A percentile compares a stretch with the other conserved stretches of the same genome.
Conservation (phyloP, 2,113 vertebrate species). For the Mellivora capensis region DNA sequence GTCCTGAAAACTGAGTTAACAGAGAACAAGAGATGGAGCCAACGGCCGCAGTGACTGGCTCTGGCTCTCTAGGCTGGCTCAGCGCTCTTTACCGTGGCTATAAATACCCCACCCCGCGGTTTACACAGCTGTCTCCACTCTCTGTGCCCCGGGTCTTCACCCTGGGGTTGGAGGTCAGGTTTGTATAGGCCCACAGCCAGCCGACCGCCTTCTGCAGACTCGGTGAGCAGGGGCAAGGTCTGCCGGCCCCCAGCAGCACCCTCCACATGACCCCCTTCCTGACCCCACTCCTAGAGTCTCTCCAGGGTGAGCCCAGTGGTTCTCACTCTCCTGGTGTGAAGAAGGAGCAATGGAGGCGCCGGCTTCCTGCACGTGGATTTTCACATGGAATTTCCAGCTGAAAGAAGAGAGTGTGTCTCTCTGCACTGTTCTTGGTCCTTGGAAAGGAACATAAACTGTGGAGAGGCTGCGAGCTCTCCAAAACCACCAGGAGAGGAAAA, state of each 20-base stretch:
- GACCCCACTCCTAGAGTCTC: neutral
- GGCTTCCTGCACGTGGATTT: neutral
- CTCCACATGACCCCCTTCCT: neutral
- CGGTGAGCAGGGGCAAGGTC: neutral
- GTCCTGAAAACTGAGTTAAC: neutral
- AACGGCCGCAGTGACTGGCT: neutral
- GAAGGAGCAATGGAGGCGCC: neutral
- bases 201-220: neutral
- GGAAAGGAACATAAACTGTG: neutral
- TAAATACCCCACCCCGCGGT: conserved; percentile 56
- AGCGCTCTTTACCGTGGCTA: neutral
- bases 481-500: neutral
- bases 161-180: conserved; percentile 40
- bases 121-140: conserved; percentile 76
- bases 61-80: neutral
- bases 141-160: neutral
- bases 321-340: neutral
- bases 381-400: neutral
- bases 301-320: neutral
- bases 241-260: neutral
- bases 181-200: conserved; percentile 41
- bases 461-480: neutral
- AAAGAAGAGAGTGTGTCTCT: neutral
- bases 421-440: neutral
- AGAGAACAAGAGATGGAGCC: neutral